phyloP scores from a whole-genome alignment of 1,140 invertebrate genomes.

The Pseudomyrmex cubaensis region DNA sequence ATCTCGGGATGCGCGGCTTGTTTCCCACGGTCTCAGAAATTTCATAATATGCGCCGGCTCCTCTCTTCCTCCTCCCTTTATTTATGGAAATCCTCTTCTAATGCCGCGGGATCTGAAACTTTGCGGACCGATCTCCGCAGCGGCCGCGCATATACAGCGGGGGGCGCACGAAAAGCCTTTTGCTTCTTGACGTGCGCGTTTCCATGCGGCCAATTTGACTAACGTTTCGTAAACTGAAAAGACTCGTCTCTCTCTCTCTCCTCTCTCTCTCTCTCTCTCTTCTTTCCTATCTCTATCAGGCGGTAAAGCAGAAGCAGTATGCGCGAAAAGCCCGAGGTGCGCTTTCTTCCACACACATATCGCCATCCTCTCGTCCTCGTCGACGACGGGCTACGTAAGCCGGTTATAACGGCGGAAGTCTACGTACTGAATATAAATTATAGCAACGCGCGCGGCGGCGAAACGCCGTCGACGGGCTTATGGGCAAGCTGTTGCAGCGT shows the following conservation, averaged over 20 bases:
- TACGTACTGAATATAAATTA: conserved; percentile 54
- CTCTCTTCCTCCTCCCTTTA: conserved; percentile 3
- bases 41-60: conserved; percentile 19
- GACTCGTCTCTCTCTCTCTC: background rate
- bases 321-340: background rate
- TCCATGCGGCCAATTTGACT: conserved; percentile 37
- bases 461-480: conserved; percentile 21
- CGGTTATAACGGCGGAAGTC: conserved; percentile 5
- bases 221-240: conserved; percentile 52
- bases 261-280: too few relatives aligned
- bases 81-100: conserved; percentile 42
- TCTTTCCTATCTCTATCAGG: too few relatives aligned
- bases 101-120: conserved; percentile 31
- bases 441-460: background rate
- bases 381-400: conserved; percentile 27
- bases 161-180: conserved; percentile 10
- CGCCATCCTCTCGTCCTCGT: background rate
- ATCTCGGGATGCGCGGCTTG: background rate
- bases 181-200: conserved; percentile 43
- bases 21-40: conserved; percentile 22
- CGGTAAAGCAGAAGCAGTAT: too few relatives aligned
- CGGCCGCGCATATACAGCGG: background rate
- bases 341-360: conserved; percentile 4
- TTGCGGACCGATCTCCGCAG: conserved; percentile 10
- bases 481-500: conserved; percentile 53